Evolutionary conservation across 2,113 vertebrate species (phyloP).

Genomic region (Microcebus tavaratra): DNA sequence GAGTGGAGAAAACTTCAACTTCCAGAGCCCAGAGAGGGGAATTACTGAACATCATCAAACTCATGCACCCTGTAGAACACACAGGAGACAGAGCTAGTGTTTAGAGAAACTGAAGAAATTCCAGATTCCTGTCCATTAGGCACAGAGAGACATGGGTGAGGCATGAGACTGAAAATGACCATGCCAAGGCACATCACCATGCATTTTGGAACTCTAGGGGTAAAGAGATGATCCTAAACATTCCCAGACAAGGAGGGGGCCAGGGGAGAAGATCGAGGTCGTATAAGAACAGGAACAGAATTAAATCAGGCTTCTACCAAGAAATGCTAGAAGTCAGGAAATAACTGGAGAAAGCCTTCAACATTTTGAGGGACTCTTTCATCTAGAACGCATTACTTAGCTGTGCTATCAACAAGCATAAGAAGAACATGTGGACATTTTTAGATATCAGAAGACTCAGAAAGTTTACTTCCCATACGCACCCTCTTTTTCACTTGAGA

Average conservation of each 20-base stretch:
- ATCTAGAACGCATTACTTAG: background rate
- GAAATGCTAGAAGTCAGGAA: background rate
- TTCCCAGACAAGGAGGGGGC: background rate
- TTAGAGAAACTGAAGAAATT: background rate
- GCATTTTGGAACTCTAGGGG: background rate
- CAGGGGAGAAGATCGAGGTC: background rate
- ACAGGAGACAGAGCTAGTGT: background rate
- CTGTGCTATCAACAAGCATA: background rate
- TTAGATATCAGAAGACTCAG: background rate
- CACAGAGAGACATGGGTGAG: background rate
- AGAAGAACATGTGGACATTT: background rate
- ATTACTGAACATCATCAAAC: background rate
- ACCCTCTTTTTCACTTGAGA: conserved; percentile 46
- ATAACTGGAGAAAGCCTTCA: background rate
- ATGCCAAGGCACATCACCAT: fast-evolving
- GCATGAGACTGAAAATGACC: background rate
- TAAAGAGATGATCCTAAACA: background rate
- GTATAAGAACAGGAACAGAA: background rate
- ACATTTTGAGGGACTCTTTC: background rate
- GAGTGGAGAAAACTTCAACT: background rate
- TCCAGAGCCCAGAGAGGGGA: background rate
- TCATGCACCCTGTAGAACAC: background rate
- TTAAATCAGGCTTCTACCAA: background rate
- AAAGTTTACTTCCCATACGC: background rate
- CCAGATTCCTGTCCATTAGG: background rate